Evolutionary conservation across 2,113 vertebrate species (phyloP).

Genomic region (Seriola quinqueradiata): DNA sequence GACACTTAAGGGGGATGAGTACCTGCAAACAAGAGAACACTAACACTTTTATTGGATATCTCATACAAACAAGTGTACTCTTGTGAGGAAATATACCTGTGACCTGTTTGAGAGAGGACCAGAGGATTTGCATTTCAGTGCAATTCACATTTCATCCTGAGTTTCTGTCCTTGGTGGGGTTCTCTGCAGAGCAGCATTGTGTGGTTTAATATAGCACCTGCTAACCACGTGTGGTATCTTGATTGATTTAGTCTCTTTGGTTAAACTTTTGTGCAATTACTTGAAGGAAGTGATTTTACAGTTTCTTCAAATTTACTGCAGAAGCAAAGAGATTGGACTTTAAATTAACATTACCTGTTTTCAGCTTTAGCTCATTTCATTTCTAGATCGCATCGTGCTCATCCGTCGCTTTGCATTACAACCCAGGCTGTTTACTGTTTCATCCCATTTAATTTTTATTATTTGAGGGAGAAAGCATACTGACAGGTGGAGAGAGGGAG

Average conservation of each 20-base stretch:
- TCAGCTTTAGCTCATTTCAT: conserved; percentile 24
- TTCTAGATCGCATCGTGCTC: conserved; percentile 36
- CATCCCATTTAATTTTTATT: conserved; percentile 52
- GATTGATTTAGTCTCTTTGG: conserved; percentile 2
- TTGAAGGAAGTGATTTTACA: not conserved
- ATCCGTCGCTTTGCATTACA: conserved; percentile 49
- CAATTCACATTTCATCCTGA: conserved; percentile 7
- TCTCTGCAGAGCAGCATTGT: not conserved
- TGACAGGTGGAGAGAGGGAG: conserved; percentile 44
- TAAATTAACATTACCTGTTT: conserved; percentile 31
- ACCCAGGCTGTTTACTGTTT: conserved; percentile 40
- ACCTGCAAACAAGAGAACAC: conserved; percentile 1
- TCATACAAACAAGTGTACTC: conserved; percentile 25
- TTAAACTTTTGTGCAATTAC: conserved; percentile 1
- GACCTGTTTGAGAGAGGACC: conserved; percentile 16
- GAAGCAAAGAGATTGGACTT: conserved; percentile 4
- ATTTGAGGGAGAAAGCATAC: conserved; percentile 17
- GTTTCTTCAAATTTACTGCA: not conserved
- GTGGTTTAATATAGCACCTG: conserved; percentile 28
- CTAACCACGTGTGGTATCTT: conserved; percentile 3
- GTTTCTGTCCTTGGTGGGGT: not conserved
- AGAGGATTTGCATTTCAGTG: conserved; percentile 26
- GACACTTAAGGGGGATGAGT: conserved; percentile 8
- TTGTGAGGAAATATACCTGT: conserved; percentile 25
- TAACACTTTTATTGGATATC: conserved; percentile 22